A percentile compares a stretch with the other conserved stretches of the same genome.
Evolutionary conservation across 2,888 invertebrate species (phyloP).

Genomic region (Ceriagrion tenellum): DNA sequence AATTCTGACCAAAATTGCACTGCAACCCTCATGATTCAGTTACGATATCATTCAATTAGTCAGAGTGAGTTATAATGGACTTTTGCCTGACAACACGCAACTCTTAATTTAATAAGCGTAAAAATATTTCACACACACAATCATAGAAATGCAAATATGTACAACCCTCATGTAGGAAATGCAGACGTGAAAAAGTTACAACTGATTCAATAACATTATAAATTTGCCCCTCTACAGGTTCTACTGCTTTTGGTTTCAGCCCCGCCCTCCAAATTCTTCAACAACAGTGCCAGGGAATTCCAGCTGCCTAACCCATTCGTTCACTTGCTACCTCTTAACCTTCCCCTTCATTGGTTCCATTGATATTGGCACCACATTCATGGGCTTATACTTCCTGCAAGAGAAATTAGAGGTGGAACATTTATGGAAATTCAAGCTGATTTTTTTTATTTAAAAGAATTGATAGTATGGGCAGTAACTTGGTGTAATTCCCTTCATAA

Average conservation of each 20-base stretch:
- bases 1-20: not conserved
- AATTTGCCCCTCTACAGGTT: constrained; percentile 20
- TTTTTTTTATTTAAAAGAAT: no score
- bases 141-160: constrained; percentile 23
- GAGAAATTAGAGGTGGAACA: not conserved
- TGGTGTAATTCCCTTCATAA: no score
- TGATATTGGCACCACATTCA: constrained; percentile 76
- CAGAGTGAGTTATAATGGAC: constrained; percentile 2
- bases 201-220: constrained; percentile 33
- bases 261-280: not conserved
- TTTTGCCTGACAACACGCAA: not conserved
- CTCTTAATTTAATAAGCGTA: constrained; percentile 28
- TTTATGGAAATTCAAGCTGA: no score
- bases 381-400: constrained; percentile 76
- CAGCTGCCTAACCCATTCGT: not conserved
- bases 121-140: constrained; percentile 37
- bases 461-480: no score
- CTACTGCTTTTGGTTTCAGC: constrained; percentile 20
- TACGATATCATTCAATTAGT: not conserved
- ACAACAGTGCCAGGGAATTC: not conserved
- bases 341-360: constrained; percentile 75
- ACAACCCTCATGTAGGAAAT: constrained; percentile 47
- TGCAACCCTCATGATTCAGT: not conserved
- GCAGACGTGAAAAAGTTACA: constrained; percentile 1
- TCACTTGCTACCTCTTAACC: constrained; percentile 72